Evolutionary conservation across 2,888 invertebrate genomes (phyloP), one percentile per base, ranked within the genome.

Genomic region (Troglohyphantes excavatus): DNA sequence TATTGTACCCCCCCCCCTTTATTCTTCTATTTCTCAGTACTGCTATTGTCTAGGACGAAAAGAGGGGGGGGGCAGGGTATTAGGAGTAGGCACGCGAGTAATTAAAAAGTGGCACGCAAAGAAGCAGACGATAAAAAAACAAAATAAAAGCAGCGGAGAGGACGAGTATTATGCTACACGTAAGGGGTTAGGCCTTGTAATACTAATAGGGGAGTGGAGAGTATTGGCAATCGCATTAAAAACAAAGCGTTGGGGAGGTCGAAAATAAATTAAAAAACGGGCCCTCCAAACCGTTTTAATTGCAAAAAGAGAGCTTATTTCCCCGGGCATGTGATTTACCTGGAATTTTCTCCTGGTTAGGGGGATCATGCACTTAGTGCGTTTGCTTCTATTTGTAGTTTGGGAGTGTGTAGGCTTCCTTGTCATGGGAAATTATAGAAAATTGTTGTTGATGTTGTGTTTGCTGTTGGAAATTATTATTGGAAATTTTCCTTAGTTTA

Each of bases 21-120:
- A n/a, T n/a, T n/a, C n/a, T 83, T 59, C 61, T 19, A 26, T 79
- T 84, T 84, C 84, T 84, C 46, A 21, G 84, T 75, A 84, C 68
- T 23, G 46, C 63, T 27, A 81, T 87, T 87, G 87, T 87, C 87
- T 87, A 73, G 87, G 65, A 73, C 26, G 27, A 11, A 21, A n/a
- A n/a, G n/a, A n/a, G n/a, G n/a, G n/a, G n/a, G n/a, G n/a, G n/a
- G n/a, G n/a, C n/a, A n/a, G 67, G 13, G 68, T 72, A 88, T 82
- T 82, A 89, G 78, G 67, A 9, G 39, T 26, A 33, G 33, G 65
- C 83, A 84, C 83, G 83, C 89, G 89, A 90, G 83, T 90, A 90
- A 90, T 90, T 90, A 90, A 90, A 90, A 90, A 90, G 68, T 39
- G 53, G 76, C 89, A 89, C 89, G 89, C 89, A 70, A 89, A 43